Evolutionary conservation across 2,888 invertebrate species (phyloP), one percentile per base, ranked within the genome.

Genomic region (Hypena proboscidalis): DNA sequence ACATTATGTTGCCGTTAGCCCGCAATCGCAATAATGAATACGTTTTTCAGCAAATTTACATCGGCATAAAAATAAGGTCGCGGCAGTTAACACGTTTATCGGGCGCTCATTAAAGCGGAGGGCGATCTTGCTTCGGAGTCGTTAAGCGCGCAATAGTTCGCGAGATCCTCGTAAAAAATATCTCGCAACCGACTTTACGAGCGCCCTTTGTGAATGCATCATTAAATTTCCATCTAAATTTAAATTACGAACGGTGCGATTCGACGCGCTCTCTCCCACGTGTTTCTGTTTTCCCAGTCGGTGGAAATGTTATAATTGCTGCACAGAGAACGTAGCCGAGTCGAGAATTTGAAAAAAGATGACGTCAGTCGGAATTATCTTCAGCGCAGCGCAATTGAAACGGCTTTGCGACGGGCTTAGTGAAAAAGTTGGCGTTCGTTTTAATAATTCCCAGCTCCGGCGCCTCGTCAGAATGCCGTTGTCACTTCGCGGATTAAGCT

Each of bases 181-280:
- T 90, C 88, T 89, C 88, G 85, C 88, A 83, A 85, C 87, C 87
- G 81, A 90, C 85, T 90, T 90, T 90, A 90, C 83, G 90, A 89
- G 90, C 86, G 83, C 85, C 85, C 89, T 90, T 90, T 90, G 90
- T 90, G 85, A 83, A 87, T 85, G 90, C 90, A 88, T 90, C 90
- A 90, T 90, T 90, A 90, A 90, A 90, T 90, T 89, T 88, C 89
- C 89, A 90, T 90, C 90, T 90, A 90, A 90, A 90, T 90, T 90
- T 89, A 89, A 90, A 90, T 90, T 89, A 89, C 85, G 80, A 83
- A 86, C 82, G 81, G 82, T 77, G 77, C 79, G 85, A 86, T 85
- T 79, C 82, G 83, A 85, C 84, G 87, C 83, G 82, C 80, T 77
- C 80, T 76, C 76, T 74, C 74, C 83, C 85, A 87, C 90, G 89